Base-by-base conservation (phyloP, 2,797 vertebrate species). In the Hypotaenidia okinawae region DNA sequence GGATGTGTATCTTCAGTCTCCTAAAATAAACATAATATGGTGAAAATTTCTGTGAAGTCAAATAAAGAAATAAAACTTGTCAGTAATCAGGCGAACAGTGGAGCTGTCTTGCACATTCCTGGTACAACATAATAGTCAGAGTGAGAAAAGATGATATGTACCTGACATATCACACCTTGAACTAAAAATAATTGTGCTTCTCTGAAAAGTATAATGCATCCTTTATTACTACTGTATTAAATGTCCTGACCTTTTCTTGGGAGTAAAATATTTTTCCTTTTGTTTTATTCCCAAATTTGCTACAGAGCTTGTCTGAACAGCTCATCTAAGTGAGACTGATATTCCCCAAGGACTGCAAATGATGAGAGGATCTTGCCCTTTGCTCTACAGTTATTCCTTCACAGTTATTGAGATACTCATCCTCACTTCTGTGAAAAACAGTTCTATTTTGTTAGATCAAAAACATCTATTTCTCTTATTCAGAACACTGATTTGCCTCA, bases 281-380 rank as follows among this genome's bases (percentile, higher is more conserved):
- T 80, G 41, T 85, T 95, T 95, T 72, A 87, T 83, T 92, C 77
- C 62, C 21, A 84, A 80, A 78, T 84, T 93, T 96, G 27, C 54
- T 83, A 74, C 64, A 83, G 47, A 87, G 14, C 72, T 95, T 94
- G 89, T 91, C 84, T 78, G 89, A 92, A 93, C 41, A 93, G 19
- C 49, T 94, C 80, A 79, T 95, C 55, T 91, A 91, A 96, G 89
- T 89, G 80, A 95, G 84, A 96, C 63, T 86, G 30, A 88, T 95
- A 82, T 85, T 94, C 88, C 83, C 72, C 58, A 87, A 90, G 82
- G 70, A 79, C 51, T 86, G 67, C 16, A 80, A 95, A 94, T 84
- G 66, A 94, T 95, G 59, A 93, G 49, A 94, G 27, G 59, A 66
- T 91, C 82, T 94, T 94, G 73, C 66, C 95, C 91, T 95, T 94